These are phyloP conservation scores for Pangasius macronema DNA, from an alignment of 2,797 vertebrate species.

Conservation along the genomic window DNA sequence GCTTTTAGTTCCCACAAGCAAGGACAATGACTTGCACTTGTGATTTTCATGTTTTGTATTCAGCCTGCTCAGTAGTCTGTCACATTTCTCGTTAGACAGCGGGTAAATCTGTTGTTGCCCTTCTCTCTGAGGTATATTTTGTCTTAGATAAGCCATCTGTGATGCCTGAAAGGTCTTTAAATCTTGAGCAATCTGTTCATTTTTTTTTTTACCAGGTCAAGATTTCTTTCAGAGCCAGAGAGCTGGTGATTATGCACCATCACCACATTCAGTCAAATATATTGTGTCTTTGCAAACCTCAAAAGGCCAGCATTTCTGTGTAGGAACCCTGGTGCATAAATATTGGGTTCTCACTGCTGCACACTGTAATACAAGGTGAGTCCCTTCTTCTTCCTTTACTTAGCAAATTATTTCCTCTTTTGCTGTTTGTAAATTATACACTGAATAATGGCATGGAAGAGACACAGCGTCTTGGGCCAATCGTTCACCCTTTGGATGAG, in stretches of 20 bases:
- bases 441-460: not conserved
- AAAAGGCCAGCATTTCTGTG: constrained; percentile 73
- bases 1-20: constrained; percentile 20
- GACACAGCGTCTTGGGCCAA: constrained; percentile 3
- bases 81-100: not conserved
- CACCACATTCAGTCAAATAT: constrained; percentile 74
- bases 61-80: not conserved
- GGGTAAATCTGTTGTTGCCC: constrained; percentile 2
- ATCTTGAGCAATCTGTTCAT: constrained; percentile 4
- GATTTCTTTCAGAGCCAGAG: constrained; percentile 66
- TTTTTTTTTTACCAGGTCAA: constrained; percentile 62
- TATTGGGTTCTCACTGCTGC: constrained; percentile 78
- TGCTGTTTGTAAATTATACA: not conserved
- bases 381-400: constrained; percentile 8
- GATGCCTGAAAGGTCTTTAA: constrained; percentile 23
- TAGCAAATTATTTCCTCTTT: not conserved
- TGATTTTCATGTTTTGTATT: constrained; percentile 28
- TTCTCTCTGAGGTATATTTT: not conserved
- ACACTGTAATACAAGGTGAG: constrained; percentile 76
- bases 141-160: constrained; percentile 29
- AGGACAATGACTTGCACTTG: constrained; percentile 13
- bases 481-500: not conserved
- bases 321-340: constrained; percentile 70
- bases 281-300: constrained; percentile 78
- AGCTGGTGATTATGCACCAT: constrained; percentile 71